Conservation (phyloP, 2,797 vertebrate species). For the Thamnophis elegans region DNA sequence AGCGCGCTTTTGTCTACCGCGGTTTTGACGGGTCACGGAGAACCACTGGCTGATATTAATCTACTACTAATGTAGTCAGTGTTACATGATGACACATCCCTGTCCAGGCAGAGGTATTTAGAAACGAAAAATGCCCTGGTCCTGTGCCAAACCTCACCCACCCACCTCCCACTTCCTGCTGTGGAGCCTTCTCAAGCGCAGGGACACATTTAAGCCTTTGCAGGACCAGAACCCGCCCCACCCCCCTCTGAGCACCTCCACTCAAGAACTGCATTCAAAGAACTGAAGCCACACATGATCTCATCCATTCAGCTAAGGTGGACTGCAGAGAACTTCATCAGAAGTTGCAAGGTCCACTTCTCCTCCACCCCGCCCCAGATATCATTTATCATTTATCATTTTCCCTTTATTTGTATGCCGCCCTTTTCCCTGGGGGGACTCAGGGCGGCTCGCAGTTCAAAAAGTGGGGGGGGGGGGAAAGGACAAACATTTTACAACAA, state of each 20-base stretch:
- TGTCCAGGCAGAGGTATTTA: not conserved
- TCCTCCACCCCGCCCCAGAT: accelerated
- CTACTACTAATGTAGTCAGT: not conserved
- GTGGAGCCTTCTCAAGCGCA: not conserved
- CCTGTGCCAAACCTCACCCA: not conserved
- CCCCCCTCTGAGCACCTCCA: not conserved
- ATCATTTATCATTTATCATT: too few relatives aligned
- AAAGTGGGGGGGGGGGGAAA: too few relatives aligned
- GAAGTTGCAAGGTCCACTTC: not conserved
- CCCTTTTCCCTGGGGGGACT: too few relatives aligned
- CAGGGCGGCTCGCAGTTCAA: too few relatives aligned
- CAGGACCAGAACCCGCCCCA: not conserved
- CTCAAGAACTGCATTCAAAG: not conserved
- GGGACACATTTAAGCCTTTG: not conserved
- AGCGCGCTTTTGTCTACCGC: too few relatives aligned
- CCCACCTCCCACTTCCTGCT: not conserved
- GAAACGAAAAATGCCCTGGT: not conserved
- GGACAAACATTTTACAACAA: too few relatives aligned
- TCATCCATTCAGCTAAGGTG: not conserved
- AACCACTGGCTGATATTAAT: not conserved
- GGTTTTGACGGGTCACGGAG: too few relatives aligned
- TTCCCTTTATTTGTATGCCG: too few relatives aligned
- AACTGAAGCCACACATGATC: not conserved
- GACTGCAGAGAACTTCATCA: not conserved
- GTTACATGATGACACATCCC: not conserved